Conservation (phyloP, 2,888 invertebrate genomes). For the Unio pictorum region DNA sequence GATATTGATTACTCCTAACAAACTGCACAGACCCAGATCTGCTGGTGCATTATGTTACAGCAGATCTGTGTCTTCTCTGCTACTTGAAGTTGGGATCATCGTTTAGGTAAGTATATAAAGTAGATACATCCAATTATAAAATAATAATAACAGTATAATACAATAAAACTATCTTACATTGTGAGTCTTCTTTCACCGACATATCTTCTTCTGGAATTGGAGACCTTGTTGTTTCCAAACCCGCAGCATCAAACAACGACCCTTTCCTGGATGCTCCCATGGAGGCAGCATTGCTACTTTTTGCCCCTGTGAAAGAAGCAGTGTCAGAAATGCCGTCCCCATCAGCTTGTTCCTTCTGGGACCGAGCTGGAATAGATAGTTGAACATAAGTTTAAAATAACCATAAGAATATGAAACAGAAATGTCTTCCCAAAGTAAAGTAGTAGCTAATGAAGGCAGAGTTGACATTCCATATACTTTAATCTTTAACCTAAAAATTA, state of each 20-base stretch:
- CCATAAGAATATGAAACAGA: neutral
- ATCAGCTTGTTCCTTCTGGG: constrained; percentile 4
- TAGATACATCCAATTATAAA: no score
- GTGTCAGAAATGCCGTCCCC: constrained; percentile 5
- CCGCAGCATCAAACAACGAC: constrained; percentile 47
- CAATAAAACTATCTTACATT: constrained; percentile 15
- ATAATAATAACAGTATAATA: no score
- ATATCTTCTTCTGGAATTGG: constrained; percentile 45
- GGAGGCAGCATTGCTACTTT: constrained; percentile 44
- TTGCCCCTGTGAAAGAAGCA: constrained; percentile 25
- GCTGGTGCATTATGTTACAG: no score
- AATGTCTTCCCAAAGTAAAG: no score
- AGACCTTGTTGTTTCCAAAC: constrained; percentile 41
- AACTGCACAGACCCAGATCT: no score
- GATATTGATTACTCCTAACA: no score
- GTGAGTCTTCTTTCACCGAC: constrained; percentile 17
- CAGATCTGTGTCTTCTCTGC: no score
- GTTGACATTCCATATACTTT: no score
- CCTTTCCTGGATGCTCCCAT: constrained; percentile 46
- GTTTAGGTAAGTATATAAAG: no score
- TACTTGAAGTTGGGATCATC: no score
- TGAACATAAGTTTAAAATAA: neutral
- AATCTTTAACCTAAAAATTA: no score
- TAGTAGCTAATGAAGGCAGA: no score
- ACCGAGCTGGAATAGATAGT: constrained; percentile 4